These are phyloP conservation scores for Alaudala cheleensis DNA, from an alignment of 2,113 vertebrate genomes.

Conservation along the genomic window DNA sequence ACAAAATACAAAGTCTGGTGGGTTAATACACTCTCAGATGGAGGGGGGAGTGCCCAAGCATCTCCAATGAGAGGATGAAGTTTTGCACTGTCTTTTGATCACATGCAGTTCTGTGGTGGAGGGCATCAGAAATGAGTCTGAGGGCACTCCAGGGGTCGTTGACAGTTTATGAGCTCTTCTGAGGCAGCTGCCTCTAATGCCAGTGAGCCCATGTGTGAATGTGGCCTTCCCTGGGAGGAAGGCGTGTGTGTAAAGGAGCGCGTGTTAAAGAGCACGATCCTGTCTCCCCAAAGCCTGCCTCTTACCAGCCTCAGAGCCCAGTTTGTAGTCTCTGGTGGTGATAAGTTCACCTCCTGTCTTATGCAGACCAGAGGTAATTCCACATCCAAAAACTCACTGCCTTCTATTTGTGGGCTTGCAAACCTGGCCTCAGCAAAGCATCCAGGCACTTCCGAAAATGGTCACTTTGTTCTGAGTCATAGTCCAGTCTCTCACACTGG, in stretches of 20 bases:
- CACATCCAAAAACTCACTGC: background rate
- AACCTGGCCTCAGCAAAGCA: background rate
- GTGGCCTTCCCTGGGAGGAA: background rate
- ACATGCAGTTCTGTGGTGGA: background rate
- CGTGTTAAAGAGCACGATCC: rapidly evolving
- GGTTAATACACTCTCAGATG: background rate
- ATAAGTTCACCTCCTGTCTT: background rate
- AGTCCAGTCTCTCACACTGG: background rate
- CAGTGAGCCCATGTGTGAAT: background rate
- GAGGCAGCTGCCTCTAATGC: background rate
- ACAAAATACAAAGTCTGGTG: background rate
- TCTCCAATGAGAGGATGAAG: rapidly evolving
- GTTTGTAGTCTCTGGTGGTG: background rate
- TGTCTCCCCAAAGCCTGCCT: background rate
- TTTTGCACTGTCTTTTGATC: background rate
- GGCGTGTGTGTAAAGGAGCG: background rate
- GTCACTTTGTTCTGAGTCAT: background rate
- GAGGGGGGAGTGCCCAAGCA: background rate
- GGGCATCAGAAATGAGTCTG: background rate
- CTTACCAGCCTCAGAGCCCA: background rate
- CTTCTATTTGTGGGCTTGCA: background rate
- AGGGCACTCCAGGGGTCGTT: background rate
- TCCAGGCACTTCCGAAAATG: background rate
- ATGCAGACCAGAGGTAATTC: background rate
- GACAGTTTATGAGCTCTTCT: background rate